Evolutionary conservation across 2,113 vertebrate species (phyloP).

Genomic region (Monopterus albus): DNA sequence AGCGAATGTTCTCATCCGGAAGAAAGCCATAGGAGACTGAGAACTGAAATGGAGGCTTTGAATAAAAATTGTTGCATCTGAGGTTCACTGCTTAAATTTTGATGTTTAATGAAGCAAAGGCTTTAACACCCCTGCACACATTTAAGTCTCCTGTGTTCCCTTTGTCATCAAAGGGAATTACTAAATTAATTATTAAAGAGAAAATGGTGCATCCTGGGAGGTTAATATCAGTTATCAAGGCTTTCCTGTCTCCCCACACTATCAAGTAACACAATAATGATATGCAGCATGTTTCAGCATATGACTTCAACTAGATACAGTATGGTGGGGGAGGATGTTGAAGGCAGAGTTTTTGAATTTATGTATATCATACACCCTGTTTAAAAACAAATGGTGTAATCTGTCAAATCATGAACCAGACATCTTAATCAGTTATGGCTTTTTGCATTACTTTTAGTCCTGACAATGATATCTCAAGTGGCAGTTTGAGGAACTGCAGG

Average conservation of each 20-base stretch:
- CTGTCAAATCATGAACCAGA: no score
- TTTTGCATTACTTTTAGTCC: no score
- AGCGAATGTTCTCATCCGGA: slow-evolving; percentile 13
- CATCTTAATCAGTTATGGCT: no score
- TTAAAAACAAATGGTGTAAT: no score
- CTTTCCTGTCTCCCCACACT: background rate
- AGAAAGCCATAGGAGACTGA: slow-evolving; percentile 4
- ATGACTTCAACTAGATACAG: background rate
- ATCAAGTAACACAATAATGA: background rate
- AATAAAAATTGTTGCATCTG: slow-evolving; percentile 47
- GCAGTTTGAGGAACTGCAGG: no score
- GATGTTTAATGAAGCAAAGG: slow-evolving; percentile 56
- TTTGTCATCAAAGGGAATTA: slow-evolving; percentile 63
- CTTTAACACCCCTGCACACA: slow-evolving; percentile 30
- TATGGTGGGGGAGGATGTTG: background rate
- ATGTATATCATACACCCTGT: no score
- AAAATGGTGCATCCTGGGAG: slow-evolving; percentile 22
- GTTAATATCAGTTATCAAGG: background rate
- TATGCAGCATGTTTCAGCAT: background rate
- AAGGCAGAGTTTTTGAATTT: background rate
- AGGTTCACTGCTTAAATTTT: slow-evolving; percentile 38
- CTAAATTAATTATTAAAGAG: slow-evolving; percentile 44
- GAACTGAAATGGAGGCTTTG: slow-evolving; percentile 11
- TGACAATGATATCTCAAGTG: no score
- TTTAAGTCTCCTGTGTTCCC: slow-evolving; percentile 29